Evolutionary conservation across 2,113 vertebrate species (phyloP).

Genomic region (Percina caprodes): DNA sequence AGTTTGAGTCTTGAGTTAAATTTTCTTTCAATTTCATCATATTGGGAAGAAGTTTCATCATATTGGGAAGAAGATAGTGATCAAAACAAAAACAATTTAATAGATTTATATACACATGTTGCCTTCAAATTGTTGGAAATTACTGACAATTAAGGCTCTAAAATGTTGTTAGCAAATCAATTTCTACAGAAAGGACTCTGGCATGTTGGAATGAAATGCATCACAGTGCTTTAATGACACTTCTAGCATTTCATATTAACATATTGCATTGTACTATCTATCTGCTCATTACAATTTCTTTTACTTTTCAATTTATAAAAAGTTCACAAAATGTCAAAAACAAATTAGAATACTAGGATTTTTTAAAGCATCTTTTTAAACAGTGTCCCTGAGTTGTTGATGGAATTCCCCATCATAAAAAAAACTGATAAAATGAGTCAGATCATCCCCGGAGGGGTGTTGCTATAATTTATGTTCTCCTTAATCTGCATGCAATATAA

Average conservation of each 20-base stretch:
- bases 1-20: slow-evolving; percentile 24
- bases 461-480: slow-evolving; percentile 13
- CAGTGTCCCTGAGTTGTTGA: neutral
- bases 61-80: neutral
- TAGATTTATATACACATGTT: neutral
- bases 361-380: neutral
- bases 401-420: slow-evolving; percentile 31
- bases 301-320: neutral
- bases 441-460: neutral
- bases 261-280: neutral
- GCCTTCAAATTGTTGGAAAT: neutral
- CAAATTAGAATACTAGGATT: neutral
- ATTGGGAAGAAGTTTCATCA: neutral
- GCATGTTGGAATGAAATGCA: neutral
- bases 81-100: neutral
- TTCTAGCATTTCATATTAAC: neutral
- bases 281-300: neutral
- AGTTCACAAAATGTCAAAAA: neutral
- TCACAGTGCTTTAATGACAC: neutral
- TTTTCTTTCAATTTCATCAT: slow-evolving; percentile 16
- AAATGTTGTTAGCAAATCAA: neutral
- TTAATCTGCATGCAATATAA: slow-evolving; percentile 4
- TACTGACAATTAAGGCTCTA: neutral
- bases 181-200: neutral
- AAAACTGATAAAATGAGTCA: slow-evolving; percentile 3